Evolutionary conservation across 2,113 vertebrate genomes (phyloP).

Genomic region (Axis porcinus): DNA sequence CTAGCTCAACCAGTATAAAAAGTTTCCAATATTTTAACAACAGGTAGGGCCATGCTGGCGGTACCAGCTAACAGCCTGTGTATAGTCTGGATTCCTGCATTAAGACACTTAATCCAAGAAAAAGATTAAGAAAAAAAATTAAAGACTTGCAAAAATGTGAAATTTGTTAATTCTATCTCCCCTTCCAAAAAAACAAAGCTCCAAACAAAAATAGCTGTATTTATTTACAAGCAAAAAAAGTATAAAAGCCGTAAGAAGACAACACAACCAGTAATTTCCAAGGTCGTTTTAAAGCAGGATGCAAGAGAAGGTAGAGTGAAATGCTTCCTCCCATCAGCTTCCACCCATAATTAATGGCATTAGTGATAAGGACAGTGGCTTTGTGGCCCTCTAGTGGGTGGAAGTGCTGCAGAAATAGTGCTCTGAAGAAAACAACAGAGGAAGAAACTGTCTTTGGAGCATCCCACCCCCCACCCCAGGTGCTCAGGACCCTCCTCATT

Average conservation of each 20-base stretch:
- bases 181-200: not conserved
- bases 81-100: not conserved
- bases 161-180: not conserved
- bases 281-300: not conserved
- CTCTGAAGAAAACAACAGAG: not conserved
- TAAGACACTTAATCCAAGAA: not conserved
- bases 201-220: not conserved
- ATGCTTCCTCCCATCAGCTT: not conserved
- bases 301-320: not conserved
- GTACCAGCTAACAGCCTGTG: not conserved
- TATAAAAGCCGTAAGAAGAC: not conserved
- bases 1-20: not conserved
- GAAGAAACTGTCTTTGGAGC: not conserved
- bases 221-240: not conserved
- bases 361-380: not conserved
- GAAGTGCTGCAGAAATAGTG: not conserved
- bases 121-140: not conserved
- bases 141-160: conserved; percentile 9
- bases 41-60: not conserved
- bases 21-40: not conserved
- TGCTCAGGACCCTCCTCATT: not conserved
- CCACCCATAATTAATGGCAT: not conserved
- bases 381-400: not conserved
- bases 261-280: not conserved
- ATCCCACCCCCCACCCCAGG: not conserved